Evolutionary conservation across 2,113 vertebrate genomes (phyloP), one percentile per base, ranked within the genome.

Genomic region (Rhinolophus ferrumequinum): DNA sequence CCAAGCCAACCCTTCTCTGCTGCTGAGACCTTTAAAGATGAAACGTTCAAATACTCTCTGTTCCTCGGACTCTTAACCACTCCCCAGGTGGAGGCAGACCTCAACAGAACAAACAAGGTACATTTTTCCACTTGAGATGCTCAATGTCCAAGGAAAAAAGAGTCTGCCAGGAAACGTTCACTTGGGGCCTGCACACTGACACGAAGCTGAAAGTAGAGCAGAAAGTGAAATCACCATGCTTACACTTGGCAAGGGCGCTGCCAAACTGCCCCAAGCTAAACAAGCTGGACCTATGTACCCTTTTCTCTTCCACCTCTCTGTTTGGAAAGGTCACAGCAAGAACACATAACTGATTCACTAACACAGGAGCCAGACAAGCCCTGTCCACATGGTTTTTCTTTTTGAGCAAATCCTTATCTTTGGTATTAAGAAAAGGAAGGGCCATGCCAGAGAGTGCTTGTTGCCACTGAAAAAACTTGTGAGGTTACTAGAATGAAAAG

Each of bases 111-210:
- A 97, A 95, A 90, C 2, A 1, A 96, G 81, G 56, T 62, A 18
- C 47, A 76, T 89, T 91, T 97, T 97, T 79, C 86, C 89, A 64
- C 56, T 82, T 75, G 73, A 91, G 77, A 97, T 83, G 54, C n/a
- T 88, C 89, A 54, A 28, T 89, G 84, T 94, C 82, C n/a, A 93
- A 86, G 76, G 66, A 94, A 89, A 77, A 80, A 85, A 92, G 82
- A 79, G 21, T 73, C 72, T 86, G 75, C 82, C 90, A 80, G 79
- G 72, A 97, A 86, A 97, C 73, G 3, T 80, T 95, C 77, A 88
- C 93, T 84, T 89, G 95, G 77, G 67, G 79, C 56, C 95, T 97
- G 89, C 69, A 93, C 69, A 79, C 90, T 95, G 94, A 94, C 89
- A 94, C 86, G 69, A 94, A 88, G 79, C 64, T 95, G 79, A 93